Evolutionary conservation across 2,113 vertebrate species (phyloP), one percentile per base, ranked within the genome.

Genomic region (Ctenodactylus gundi): DNA sequence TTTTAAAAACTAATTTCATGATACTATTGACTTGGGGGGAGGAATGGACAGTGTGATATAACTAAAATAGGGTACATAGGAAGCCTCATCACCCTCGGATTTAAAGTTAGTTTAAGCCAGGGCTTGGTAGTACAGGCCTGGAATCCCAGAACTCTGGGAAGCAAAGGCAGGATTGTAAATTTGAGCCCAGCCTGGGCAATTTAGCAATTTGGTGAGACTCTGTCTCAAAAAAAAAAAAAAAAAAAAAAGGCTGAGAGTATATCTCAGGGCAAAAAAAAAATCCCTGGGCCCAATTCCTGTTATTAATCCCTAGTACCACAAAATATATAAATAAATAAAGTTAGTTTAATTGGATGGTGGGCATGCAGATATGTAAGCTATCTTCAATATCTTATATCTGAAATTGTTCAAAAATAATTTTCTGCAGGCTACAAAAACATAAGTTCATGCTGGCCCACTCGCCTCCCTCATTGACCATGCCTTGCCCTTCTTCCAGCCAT

Each of bases 401-500:
- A 34, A 55, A 49, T 57, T 11, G 17, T 29, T 64, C 29, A 10
- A 68, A 39, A 31, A 27, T 85, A 83, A 34, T 36, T 18, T 20
- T 62, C 70, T 58, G 46, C 73, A n/a, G 68, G 20, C 39, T 58
- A 11, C 15, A 76, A 41, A 51, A n/a, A 49, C 23, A 1, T 14
- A n/a, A 55, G 6, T 39, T 70, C 23, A 21, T 29, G 36, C 1
- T 20, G 76, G 6, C 21, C 20, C 13, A 20, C 11, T 1, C 20
- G 27, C 21, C 25, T 60, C 17, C 17, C 29, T 81, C 27, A 60
- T 14, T 39, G 31, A 78, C 60, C 77, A 78, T 81, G 1, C 27
- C 88, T 78, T 90, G 73, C 86, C 0, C 7, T 64, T 84, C 70
- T 81, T 21, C 3, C 97, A 99, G 99, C 98, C 6, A 98, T 98